These are phyloP conservation scores for Teleopsis dalmanni DNA, from an alignment of 1,140 invertebrate genomes.

Conservation along the genomic window DNA sequence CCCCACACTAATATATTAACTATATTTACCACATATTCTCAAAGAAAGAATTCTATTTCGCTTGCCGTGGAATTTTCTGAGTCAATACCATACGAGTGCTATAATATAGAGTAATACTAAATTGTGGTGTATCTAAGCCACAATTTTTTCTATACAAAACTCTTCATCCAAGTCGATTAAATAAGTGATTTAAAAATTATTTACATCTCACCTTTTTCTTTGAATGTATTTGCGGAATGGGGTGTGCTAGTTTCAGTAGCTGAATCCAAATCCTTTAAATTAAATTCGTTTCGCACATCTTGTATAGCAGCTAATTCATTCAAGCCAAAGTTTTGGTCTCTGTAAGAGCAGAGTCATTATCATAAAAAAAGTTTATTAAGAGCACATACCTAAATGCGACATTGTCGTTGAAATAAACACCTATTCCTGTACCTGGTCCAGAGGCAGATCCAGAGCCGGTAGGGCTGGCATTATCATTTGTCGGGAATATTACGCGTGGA, in stretches of 20 bases:
- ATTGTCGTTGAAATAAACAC: constrained; percentile 48
- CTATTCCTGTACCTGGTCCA: constrained; percentile 30
- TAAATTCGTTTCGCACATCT: constrained; percentile 48
- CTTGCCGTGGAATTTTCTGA: too few species aligned
- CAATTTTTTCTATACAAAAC: too few species aligned
- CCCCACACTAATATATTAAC: too few species aligned
- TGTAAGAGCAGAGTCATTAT: too few species aligned
- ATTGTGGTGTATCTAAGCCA: too few species aligned
- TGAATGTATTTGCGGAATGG: constrained; percentile 44
- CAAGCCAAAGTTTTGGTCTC: constrained; percentile 52
- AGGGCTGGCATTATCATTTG: constrained; percentile 47
- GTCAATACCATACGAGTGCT: too few species aligned
- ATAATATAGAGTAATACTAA: too few species aligned
- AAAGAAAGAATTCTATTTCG: too few species aligned
- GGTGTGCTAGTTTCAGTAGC: constrained; percentile 27
- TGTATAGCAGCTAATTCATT: constrained; percentile 49
- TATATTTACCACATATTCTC: too few species aligned
- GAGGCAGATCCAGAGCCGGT: constrained; percentile 38
- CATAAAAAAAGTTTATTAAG: too few species aligned
- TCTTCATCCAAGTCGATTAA: too few species aligned
- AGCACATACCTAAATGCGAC: constrained; percentile 49
- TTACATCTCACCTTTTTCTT: constrained; percentile 53
- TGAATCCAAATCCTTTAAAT: constrained; percentile 48
- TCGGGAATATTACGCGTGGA: constrained; percentile 52
- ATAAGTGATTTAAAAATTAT: too few species aligned